Conservation (phyloP, 2,113 vertebrate species). For the Crotalus helleri region DNA sequence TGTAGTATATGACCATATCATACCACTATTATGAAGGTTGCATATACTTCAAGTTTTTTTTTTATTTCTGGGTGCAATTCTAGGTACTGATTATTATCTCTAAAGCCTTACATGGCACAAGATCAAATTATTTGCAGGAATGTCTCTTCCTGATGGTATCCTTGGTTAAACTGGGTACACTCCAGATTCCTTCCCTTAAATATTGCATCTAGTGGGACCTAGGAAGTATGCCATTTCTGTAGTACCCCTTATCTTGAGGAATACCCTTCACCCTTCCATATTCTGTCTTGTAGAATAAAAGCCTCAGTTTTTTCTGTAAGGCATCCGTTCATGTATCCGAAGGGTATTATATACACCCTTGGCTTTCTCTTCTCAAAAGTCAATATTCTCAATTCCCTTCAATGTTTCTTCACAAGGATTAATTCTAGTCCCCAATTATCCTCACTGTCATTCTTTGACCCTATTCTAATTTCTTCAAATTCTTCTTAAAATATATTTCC, state of each 20-base stretch:
- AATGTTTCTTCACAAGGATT: neutral
- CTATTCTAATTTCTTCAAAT: neutral
- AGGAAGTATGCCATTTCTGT: neutral
- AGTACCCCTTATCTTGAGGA: neutral
- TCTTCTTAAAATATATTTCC: neutral
- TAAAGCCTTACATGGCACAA: neutral
- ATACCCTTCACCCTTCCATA: neutral
- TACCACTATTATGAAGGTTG: neutral
- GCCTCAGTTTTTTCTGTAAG: neutral
- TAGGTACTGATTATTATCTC: neutral
- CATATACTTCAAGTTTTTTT: neutral
- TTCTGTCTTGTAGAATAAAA: neutral
- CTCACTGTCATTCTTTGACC: neutral
- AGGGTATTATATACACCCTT: neutral
- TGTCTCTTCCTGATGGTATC: neutral
- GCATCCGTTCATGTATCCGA: neutral
- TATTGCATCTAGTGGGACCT: neutral
- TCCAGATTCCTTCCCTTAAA: neutral
- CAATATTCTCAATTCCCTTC: neutral
- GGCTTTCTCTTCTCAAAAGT: neutral
- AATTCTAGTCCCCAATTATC: neutral
- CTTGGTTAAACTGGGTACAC: neutral
- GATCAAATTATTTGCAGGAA: neutral
- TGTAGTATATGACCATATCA: neutral
- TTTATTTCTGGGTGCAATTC: neutral